Base-by-base conservation (phyloP, 2,888 invertebrate species). In the Metalampra italica region DNA sequence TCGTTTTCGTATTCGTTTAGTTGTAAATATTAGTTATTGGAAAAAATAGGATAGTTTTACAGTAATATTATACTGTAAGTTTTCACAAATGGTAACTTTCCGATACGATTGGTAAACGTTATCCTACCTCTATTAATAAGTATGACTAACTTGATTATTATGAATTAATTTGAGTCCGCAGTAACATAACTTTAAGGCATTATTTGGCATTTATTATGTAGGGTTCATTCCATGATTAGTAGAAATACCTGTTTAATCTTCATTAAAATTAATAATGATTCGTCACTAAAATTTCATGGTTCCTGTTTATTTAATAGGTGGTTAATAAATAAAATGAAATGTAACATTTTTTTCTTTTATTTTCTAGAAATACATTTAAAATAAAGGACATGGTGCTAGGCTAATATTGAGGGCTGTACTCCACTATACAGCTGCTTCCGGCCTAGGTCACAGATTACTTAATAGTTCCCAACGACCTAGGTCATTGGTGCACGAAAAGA, bases 301-400 rank as follows among this genome's bases (percentile, higher is more conserved):
- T 45, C 44, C 45, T 45, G 39, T 45, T 37, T 36, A 12, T 9
- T 51, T 44, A 22, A 3, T 22, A 47, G 50, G 50, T 51, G 45
- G 15, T 45, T 30, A 45, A 39, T 45, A 45, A 45, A 45, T 41
- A 22, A 39, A 32, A 29, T 29, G 29, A 29, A 29, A 42, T 7
- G 3, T 36, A 7, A 36, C n/a, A 36, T n/a, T n/a, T n/a, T n/a
- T 36, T 36, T 36, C n/a, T n/a, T 36, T 32, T 32, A 32, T 22
- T 22, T 22, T n/a, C n/a, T n/a, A n/a, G n/a, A n/a, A n/a, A n/a
- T n/a, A n/a, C n/a, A n/a, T n/a, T n/a, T n/a, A n/a, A n/a, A n/a
- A n/a, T n/a, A n/a, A n/a, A n/a, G n/a, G n/a, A n/a, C n/a, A n/a
- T n/a, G n/a, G n/a, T n/a, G n/a, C n/a, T n/a, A n/a, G n/a, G n/a